Percentiles rank a stretch among this genome's conserved stretches.
phyloP scores from a whole-genome alignment of 1,140 invertebrate species.

The Camponotus vicinus region DNA sequence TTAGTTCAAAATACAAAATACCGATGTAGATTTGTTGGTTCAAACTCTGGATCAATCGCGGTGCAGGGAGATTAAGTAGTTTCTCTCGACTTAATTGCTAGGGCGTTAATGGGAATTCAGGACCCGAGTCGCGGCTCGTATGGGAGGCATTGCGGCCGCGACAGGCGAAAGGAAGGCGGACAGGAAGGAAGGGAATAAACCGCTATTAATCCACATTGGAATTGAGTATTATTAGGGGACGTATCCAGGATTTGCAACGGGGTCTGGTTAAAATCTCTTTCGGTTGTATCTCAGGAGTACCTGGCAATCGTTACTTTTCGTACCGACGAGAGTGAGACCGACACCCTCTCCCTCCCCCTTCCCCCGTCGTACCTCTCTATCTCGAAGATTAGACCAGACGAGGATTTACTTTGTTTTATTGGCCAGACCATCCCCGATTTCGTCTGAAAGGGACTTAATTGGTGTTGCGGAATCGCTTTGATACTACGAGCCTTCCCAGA shows the following conservation, averaged over 20 bases:
- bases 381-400: constrained; percentile 80
- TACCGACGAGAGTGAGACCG: constrained; percentile 60
- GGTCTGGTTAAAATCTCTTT: constrained; percentile 84
- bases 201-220: constrained; percentile 86
- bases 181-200: constrained; percentile 80
- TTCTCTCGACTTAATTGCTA: constrained; percentile 75
- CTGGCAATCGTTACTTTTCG: constrained; percentile 78
- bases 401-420: constrained; percentile 84
- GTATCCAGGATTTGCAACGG: constrained; percentile 82
- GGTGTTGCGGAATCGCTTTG: constrained; percentile 76
- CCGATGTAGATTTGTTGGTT: constrained; percentile 12
- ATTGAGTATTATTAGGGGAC: constrained; percentile 86
- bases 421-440: constrained; percentile 73
- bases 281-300: constrained; percentile 82
- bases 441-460: constrained; percentile 80
- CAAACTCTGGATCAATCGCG: constrained; percentile 43
- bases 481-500: constrained; percentile 63
- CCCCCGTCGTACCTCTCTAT: constrained; percentile 69
- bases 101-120: constrained; percentile 80
- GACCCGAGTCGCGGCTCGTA: constrained; percentile 53
- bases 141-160: constrained; percentile 61
- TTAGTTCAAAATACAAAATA: not conserved
- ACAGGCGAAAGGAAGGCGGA: constrained; percentile 53
- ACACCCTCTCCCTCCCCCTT: not conserved
- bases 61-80: constrained; percentile 70